Percentiles rank a stretch among this genome's conserved stretches.
phyloP scores from a whole-genome alignment of 2,113 vertebrate genomes.

The Anthoscopus minutus region DNA sequence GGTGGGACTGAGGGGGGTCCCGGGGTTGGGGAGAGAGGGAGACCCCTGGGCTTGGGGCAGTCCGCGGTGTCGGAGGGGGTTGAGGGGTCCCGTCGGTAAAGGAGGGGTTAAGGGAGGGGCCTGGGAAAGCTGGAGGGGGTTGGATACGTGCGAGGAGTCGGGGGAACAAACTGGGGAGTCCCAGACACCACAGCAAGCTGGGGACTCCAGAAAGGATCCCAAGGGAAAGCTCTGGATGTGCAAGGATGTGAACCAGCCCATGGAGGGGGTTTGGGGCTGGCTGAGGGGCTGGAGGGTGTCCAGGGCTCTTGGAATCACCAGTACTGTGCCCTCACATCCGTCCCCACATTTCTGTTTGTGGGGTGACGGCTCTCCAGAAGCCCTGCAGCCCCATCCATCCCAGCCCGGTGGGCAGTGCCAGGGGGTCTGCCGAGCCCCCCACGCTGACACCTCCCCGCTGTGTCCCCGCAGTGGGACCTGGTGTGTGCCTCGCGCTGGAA shows the following conservation, averaged over 20 bases:
- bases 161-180: neutral
- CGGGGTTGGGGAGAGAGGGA: rapidly evolving
- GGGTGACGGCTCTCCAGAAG: neutral
- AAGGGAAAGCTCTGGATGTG: neutral
- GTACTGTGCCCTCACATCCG: no score
- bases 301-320: neutral
- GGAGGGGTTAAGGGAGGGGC: neutral
- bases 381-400: neutral
- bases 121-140: neutral
- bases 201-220: neutral
- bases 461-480: constrained; percentile 77
- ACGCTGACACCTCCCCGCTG: rapidly evolving
- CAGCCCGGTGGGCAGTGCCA: neutral
- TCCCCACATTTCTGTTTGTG: neutral
- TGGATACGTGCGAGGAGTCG: neutral
- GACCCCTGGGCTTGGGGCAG: neutral
- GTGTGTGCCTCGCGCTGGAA: constrained; percentile 82
- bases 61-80: neutral
- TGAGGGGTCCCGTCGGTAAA: neutral
- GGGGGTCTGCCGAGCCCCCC: neutral
- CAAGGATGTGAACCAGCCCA: no score
- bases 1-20: no score
- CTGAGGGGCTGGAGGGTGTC: neutral
- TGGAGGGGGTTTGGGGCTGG: neutral
- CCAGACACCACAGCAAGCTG: neutral